Base-by-base conservation (phyloP, 2,888 invertebrate genomes). In the Phyllotreta striolata region DNA sequence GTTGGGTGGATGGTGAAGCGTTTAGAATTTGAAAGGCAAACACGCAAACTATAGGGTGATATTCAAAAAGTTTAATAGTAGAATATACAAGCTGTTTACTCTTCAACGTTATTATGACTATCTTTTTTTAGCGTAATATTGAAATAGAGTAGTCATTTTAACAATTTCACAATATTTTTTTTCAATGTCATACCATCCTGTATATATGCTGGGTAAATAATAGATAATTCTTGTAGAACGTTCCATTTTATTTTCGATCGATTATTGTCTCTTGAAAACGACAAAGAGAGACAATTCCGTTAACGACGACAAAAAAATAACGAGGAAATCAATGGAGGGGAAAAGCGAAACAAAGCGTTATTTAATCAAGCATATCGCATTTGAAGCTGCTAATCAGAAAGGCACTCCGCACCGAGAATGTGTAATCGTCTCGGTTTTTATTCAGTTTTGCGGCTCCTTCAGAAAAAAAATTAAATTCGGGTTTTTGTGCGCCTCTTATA, bases 1-100 rank as follows among this genome's bases (percentile, higher is more conserved):
- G 66, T 52, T 59, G 58, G 70, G 44, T 62, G 66, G 59, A 65
- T 67, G 67, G 71, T 71, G 55, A 67, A 70, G 69, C 69, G 69
- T 67, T 68, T 59, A 37, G 49, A 39, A 14, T 6, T 8, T 63
- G 47, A 38, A 43, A 44, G 63, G 24, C 52, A 38, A 57, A 49
- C 38, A 39, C 6, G 6, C 10, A 39, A 52, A 9, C 1, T n/a
- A 40, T n/a, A 55, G 5, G 40, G 49, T n/a, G 39, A 39, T 49
- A 9, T 24, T 47, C 10, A 41, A 41, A 41, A 1, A 10, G 2
- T 41, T 41, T 41, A 41, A 3, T 41, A 41, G 41, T 41, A 41
- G 10, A 10, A 41, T 41, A 1, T 41, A 41, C 39, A 39, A n/a
- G n/a, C n/a, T n/a, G n/a, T n/a, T n/a, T n/a, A n/a, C n/a, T n/a